Base-by-base conservation (phyloP, 2,888 invertebrate species). In the Diaprepes abbreviatus region DNA sequence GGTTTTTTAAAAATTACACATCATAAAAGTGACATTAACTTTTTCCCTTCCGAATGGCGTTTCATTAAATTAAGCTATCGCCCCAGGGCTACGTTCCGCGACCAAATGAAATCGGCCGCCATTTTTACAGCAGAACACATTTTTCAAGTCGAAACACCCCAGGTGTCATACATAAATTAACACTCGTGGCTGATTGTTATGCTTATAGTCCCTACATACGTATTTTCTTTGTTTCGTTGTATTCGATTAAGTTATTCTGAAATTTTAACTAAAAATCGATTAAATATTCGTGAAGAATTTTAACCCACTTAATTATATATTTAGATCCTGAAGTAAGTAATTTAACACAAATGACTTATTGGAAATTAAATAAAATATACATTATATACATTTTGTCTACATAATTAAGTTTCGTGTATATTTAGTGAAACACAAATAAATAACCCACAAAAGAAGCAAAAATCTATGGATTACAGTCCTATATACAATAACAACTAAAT, bases 101-200 rank as follows among this genome's bases (percentile, higher is more conserved):
- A 31, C 66, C 63, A 31, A 68, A 68, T 63, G 62, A 68, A 68
- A 57, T 68, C 63, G 62, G 63, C 43, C 57, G 68, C 63, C 68
- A 68, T 68, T 63, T 68, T 68, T 68, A 40, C 62, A 55, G 10
- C 38, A 57, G 55, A 68, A 31, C 45, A 57, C 57, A 68, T 68
- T 63, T 68, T 68, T 63, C 63, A 68, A 43, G 63, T 55, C 19
- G 58, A 63, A 63, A 68, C 38, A 63, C 57, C 68, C 63, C 68
- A 68, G 68, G 68, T 68, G 68, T 68, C 57, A 50, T 63, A 62
- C 63, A 68, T 68, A 68, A 68, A 68, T 68, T 68, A 68, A 63
- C 63, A 45, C 43, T 45, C 10, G 31, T 38, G 24, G 40, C 43
- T 16, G 43, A 9, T 17, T 43, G 40, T 58, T 58, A 31, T 24